These are phyloP conservation scores for Listronotus bonariensis DNA, from an alignment of 1,140 invertebrate genomes.

Conservation along the genomic window DNA sequence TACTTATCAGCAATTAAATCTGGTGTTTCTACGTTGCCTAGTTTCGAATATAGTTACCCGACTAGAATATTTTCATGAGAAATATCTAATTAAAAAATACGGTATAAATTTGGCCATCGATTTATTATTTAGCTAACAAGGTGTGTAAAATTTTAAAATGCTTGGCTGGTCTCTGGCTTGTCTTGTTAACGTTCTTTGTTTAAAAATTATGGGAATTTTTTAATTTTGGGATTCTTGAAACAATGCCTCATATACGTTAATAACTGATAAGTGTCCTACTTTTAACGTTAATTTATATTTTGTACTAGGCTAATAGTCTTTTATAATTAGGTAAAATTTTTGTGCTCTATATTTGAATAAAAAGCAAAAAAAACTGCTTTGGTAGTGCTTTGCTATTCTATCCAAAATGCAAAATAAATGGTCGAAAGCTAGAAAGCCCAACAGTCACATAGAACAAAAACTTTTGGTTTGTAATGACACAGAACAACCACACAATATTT, in stretches of 20 bases:
- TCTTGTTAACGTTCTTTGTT: background rate
- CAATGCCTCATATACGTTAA: background rate
- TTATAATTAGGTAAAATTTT: too few relatives aligned
- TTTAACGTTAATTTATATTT: background rate
- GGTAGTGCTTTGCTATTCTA: too few relatives aligned
- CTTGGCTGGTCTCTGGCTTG: background rate
- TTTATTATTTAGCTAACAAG: conserved; percentile 9
- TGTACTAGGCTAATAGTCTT: too few relatives aligned
- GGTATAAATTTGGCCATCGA: conserved; percentile 10
- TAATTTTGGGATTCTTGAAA: conserved; percentile 1
- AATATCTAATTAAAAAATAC: conserved; percentile 5
- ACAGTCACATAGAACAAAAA: too few relatives aligned
- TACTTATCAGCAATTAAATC: conserved; percentile 12
- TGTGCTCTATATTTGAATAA: too few relatives aligned
- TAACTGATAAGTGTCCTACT: background rate
- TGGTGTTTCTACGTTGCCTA: conserved; percentile 15
- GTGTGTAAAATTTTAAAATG: conserved; percentile 10
- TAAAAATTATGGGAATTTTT: background rate
- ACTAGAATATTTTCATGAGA: conserved; percentile 6
- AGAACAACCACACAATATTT: too few relatives aligned
- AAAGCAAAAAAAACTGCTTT: too few relatives aligned
- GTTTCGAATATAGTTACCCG: conserved; percentile 1
- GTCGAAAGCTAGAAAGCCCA: too few relatives aligned
- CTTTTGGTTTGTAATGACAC: too few relatives aligned
- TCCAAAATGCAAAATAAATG: too few relatives aligned